Conservation (phyloP, 2,888 invertebrate genomes). For the Deilephila porcellus region DNA sequence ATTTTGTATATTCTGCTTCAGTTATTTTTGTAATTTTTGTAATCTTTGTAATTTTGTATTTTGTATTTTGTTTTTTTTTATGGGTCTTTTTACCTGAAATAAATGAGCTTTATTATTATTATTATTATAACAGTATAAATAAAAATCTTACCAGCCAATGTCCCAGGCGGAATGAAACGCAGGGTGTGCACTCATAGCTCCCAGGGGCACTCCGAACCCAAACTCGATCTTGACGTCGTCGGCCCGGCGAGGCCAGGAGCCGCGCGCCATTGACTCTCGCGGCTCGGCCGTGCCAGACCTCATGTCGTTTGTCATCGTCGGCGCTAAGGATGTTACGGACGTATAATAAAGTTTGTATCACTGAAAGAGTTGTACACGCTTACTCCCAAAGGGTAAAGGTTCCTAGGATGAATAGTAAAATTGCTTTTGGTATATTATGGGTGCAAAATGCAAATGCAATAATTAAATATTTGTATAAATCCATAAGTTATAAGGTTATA, state of each 20-base stretch:
- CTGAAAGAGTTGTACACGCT: too few relatives aligned
- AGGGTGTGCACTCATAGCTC: constrained; percentile 81
- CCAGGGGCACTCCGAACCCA: constrained; percentile 80
- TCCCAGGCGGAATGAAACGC: constrained; percentile 84
- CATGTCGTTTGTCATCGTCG: constrained; percentile 69
- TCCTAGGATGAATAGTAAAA: background rate
- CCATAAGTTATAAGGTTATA: too few relatives aligned
- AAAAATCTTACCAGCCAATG: constrained; percentile 72
- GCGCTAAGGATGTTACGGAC: background rate
- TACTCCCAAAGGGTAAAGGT: background rate
- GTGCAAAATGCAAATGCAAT: too few relatives aligned
- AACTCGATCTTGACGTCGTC: constrained; percentile 85
- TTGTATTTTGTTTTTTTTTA: too few relatives aligned
- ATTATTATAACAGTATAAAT: too few relatives aligned
- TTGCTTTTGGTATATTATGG: too few relatives aligned
- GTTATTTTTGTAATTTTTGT: too few relatives aligned
- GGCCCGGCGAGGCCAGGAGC: constrained; percentile 65
- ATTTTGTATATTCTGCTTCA: too few relatives aligned
- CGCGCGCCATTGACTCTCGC: constrained; percentile 47
- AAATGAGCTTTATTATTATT: too few relatives aligned
- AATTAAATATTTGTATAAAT: too few relatives aligned
- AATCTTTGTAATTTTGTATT: too few relatives aligned
- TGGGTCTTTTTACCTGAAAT: too few relatives aligned
- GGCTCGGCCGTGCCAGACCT: constrained; percentile 40
- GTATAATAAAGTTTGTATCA: background rate